A percentile compares a stretch with the other conserved stretches of the same genome.
phyloP scores from a whole-genome alignment of 23 tunicate species.

The Halocynthia aurantium region DNA sequence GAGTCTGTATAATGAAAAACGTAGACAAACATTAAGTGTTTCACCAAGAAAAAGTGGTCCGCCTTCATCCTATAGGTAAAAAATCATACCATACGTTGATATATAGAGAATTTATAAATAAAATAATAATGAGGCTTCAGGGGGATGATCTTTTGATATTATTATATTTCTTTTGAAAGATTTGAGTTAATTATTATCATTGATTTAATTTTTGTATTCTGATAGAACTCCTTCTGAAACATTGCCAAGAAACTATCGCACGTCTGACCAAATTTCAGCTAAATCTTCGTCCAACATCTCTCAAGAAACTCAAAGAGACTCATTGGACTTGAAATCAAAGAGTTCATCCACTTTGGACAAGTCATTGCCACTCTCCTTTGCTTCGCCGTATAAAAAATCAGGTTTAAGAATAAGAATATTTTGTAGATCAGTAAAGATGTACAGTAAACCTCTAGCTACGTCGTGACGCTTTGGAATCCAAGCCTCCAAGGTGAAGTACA shows the following conservation, averaged over 20 bases:
- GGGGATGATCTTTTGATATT: too few relatives aligned
- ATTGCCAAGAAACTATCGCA: constrained; percentile 10
- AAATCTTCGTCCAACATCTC: background rate
- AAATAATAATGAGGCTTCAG: too few relatives aligned
- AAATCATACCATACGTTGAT: too few relatives aligned
- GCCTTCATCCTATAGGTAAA: constrained; percentile 22
- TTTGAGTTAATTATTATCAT: background rate
- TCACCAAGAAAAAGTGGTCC: constrained; percentile 4
- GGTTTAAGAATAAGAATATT: too few relatives aligned
- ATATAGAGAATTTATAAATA: too few relatives aligned
- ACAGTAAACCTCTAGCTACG: too few relatives aligned
- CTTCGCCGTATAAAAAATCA: too few relatives aligned
- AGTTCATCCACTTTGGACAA: background rate
- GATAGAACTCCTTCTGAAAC: constrained; percentile 2
- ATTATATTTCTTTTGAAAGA: too few relatives aligned
- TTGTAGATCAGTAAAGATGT: too few relatives aligned
- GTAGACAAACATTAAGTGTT: background rate
- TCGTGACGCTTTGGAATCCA: too few relatives aligned
- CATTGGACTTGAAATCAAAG: background rate
- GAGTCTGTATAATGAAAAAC: background rate
- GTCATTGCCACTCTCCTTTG: background rate
- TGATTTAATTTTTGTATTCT: background rate
- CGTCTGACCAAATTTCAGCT: constrained; percentile 1
- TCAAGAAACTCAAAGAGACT: background rate
- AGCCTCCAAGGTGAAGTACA: too few relatives aligned